These are phyloP conservation scores for Anser brachyrhynchus DNA, from an alignment of 2,113 vertebrate genomes.

Conservation along the genomic window DNA sequence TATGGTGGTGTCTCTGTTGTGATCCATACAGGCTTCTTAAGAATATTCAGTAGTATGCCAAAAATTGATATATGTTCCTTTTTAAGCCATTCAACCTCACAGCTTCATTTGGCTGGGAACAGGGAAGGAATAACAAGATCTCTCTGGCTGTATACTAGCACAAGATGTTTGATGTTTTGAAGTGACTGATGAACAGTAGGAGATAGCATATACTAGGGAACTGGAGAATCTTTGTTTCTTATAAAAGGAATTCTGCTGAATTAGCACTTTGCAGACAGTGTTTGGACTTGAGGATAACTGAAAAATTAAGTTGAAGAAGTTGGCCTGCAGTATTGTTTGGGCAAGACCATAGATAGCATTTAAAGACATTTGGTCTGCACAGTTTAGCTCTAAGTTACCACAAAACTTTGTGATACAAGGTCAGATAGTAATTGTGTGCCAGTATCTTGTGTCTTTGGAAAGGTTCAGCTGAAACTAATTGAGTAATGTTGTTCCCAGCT, in stretches of 20 bases:
- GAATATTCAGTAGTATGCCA: constrained; percentile 37
- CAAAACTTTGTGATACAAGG: neutral
- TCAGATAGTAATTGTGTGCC: neutral
- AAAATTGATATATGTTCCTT: constrained; percentile 53
- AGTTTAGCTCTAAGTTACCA: constrained; percentile 1
- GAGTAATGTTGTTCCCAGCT: neutral
- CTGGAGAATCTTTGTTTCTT: neutral
- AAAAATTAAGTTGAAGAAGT: constrained; percentile 11
- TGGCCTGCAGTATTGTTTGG: constrained; percentile 1
- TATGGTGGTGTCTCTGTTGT: constrained; percentile 6
- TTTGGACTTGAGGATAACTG: neutral
- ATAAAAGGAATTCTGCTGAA: constrained; percentile 17
- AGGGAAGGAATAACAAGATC: constrained; percentile 28
- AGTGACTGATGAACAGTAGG: constrained; percentile 27
- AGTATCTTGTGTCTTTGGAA: neutral
- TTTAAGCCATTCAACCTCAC: constrained; percentile 30
- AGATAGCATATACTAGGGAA: neutral
- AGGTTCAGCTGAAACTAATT: neutral
- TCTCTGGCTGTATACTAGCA: neutral
- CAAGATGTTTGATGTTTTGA: constrained; percentile 2
- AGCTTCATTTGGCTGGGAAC: constrained; percentile 15
- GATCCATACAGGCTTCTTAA: constrained; percentile 22
- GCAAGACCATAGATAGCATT: neutral
- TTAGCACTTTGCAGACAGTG: constrained; percentile 11
- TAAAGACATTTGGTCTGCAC: neutral